Evolutionary conservation across 1,140 invertebrate genomes (phyloP).

Genomic region (Achroia grisella): DNA sequence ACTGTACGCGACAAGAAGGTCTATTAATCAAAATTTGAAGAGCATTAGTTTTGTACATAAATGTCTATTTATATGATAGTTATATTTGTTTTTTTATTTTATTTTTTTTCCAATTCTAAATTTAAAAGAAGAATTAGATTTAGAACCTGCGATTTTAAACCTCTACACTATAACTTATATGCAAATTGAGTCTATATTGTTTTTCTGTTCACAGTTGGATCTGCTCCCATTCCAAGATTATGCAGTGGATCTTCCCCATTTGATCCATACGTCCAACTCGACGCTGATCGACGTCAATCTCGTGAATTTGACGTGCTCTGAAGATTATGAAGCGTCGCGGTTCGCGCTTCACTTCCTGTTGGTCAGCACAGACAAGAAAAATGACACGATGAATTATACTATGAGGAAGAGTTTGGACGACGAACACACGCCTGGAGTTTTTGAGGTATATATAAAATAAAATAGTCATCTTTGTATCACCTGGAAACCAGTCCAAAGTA

Average conservation of each 20-base stretch:
- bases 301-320: constrained; percentile 69
- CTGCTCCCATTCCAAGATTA: constrained; percentile 73
- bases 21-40: no score
- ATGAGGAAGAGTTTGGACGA: constrained; percentile 78
- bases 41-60: no score
- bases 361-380: constrained; percentile 55
- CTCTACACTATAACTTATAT: no score
- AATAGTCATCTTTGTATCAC: no score
- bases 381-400: constrained; percentile 54
- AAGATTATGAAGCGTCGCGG: constrained; percentile 69
- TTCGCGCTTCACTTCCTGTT: constrained; percentile 76
- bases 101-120: no score
- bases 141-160: no score
- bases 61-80: no score
- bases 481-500: no score
- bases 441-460: constrained; percentile 74
- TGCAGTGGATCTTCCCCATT: constrained; percentile 73
- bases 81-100: no score
- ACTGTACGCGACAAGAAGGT: no score
- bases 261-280: constrained; percentile 78
- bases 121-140: no score
- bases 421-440: constrained; percentile 82
- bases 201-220: constrained; percentile 64
- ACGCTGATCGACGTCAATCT: constrained; percentile 77
- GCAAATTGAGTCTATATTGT: no score